Base-by-base conservation (phyloP, 2,797 vertebrate genomes). In the Falco peregrinus region DNA sequence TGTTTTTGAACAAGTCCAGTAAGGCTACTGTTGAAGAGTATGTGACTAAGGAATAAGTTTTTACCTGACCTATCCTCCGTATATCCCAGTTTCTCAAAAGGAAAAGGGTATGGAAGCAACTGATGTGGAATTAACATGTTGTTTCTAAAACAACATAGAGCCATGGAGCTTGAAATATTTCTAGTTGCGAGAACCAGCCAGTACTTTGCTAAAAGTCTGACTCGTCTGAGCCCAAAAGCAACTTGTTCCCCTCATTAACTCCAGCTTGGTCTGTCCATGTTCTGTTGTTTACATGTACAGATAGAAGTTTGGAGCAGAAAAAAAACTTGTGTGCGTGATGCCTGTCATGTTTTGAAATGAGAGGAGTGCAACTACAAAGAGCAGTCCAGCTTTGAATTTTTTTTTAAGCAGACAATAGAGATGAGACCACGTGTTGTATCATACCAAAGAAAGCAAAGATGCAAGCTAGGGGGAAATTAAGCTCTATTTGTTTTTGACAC, bases 291-390 rank as follows among this genome's bases (percentile, higher is more conserved):
- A 47, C 4, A 6, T 11, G 33, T 41, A 26, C 25, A 1, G n/a
- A 29, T 21, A 1, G n/a, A 63, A 70, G n/a, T 19, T 1, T 19
- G 17, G 56, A 87, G 28, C 13, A 81, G 53, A 59, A 84, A 75
- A 77, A 75, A 77, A n/a, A 18, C 10, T 20, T 50, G 29, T 2
- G 1, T 0, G 2, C 0, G 0, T 37, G 60, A 57, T 61, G 8
- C 15, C 16, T 45, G 7, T 39, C 64, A 24, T 93, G 22, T 67
- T 93, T 37, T 22, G 17, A 90, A 80, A 17, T 45, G 53, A 80
- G 26, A 87, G 6, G 6, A 80, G 8, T 4, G 21, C 7, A 69
- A 16, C 10, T 70, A 59, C 68, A 41, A 88, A 89, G 77, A 59
- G 15, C 22, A 65, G 33, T 51, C 16, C 37, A 54, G 13, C 26